phyloP scores from a whole-genome alignment of 2,113 vertebrate species.

The Pyxicephalus adspersus region DNA sequence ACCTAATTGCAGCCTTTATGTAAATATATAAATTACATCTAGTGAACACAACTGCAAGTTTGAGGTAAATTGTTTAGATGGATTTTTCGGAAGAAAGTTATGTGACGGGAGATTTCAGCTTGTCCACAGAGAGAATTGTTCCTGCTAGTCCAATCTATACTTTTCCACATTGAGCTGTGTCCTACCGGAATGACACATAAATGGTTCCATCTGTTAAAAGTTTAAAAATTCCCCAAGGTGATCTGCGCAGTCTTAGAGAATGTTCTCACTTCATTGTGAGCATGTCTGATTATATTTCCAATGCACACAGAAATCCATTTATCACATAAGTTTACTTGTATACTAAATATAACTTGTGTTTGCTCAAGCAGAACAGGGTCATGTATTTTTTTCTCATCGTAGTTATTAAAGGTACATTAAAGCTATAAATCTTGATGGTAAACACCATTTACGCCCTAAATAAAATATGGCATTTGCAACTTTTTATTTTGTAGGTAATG shows the following conservation, averaged over 20 bases:
- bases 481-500: too few relatives aligned
- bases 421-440: too few relatives aligned
- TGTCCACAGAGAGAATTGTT: constrained; percentile 31
- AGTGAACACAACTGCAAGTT: not conserved
- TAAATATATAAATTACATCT: not conserved
- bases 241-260: constrained; percentile 34
- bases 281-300: constrained; percentile 27
- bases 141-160: constrained; percentile 38
- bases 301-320: constrained; percentile 19
- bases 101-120: constrained; percentile 24
- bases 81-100: constrained; percentile 33
- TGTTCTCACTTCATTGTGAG: constrained; percentile 7
- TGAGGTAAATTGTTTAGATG: constrained; percentile 9
- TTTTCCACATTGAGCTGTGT: constrained; percentile 34
- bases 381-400: too few relatives aligned
- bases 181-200: constrained; percentile 46
- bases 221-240: constrained; percentile 27
- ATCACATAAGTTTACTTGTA: not conserved
- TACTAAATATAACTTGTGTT: too few relatives aligned
- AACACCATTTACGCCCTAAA: too few relatives aligned
- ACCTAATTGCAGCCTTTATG: not conserved
- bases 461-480: too few relatives aligned
- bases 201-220: constrained; percentile 48
- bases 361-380: too few relatives aligned
- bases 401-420: too few relatives aligned